Percentiles rank a stretch among this genome's conserved stretches.
These are phyloP conservation scores for Pangasius larnaudii DNA, from an alignment of 2,797 vertebrate genomes.

Conservation along the genomic window DNA sequence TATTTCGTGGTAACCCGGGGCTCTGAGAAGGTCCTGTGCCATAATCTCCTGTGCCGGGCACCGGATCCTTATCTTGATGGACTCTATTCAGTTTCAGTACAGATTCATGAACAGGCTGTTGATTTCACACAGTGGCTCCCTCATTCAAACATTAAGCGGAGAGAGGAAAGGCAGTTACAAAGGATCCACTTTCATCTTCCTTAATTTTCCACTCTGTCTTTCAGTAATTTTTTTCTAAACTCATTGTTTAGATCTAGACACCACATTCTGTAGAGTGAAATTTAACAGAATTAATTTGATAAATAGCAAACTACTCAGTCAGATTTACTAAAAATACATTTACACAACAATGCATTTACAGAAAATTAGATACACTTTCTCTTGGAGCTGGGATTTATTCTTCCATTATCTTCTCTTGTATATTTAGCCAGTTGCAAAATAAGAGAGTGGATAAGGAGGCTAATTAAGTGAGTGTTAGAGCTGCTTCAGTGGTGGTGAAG, in stretches of 20 bases:
- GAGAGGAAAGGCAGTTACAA: conserved; percentile 22
- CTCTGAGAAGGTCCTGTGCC: conserved; percentile 29
- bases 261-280: background rate
- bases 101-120: conserved; percentile 58
- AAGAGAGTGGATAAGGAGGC: background rate
- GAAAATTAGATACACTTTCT: conserved; percentile 12
- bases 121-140: conserved; percentile 24
- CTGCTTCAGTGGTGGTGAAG: conserved; percentile 36
- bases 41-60: conserved; percentile 45
- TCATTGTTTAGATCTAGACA: background rate
- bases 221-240: conserved; percentile 1
- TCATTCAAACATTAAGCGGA: conserved; percentile 11
- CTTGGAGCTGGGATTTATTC: conserved; percentile 21
- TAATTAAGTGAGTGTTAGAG: conserved; percentile 33
- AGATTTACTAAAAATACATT: background rate
- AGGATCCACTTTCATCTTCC: conserved; percentile 5
- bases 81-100: conserved; percentile 58
- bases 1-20: conserved; percentile 30
- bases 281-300: background rate
- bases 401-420: conserved; percentile 38
- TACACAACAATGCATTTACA: no score
- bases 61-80: conserved; percentile 59
- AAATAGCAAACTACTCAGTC: background rate
- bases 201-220: background rate
- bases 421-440: conserved; percentile 31